A percentile compares a stretch with the other conserved stretches of the same genome.
Conservation (phyloP, 2,113 vertebrate species). For the Typhlomys cinereus region DNA sequence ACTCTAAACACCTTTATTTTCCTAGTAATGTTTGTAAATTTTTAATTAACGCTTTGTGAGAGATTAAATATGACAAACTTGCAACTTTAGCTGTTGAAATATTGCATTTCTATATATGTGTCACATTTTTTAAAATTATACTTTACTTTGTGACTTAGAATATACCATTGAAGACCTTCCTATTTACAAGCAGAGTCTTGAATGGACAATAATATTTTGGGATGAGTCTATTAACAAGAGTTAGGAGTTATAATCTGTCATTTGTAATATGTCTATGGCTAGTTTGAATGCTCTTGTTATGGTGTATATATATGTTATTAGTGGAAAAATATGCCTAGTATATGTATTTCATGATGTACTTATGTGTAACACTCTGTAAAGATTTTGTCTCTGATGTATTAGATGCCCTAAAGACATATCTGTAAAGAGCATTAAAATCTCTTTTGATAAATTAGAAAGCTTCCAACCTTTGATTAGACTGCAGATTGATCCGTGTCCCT, state of each 20-base stretch:
- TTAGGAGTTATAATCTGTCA: not conserved
- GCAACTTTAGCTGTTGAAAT: conserved; percentile 49
- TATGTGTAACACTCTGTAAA: not conserved
- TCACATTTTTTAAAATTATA: conserved; percentile 5
- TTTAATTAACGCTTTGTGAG: not conserved
- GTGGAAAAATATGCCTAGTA: not conserved
- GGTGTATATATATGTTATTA: not conserved
- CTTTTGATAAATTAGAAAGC: not conserved
- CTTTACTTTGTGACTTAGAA: conserved; percentile 7
- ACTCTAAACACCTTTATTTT: conserved; percentile 63
- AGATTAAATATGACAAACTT: conserved; percentile 58
- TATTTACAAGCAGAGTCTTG: conserved; percentile 14
- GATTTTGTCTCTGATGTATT: not conserved
- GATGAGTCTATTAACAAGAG: not conserved
- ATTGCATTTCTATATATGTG: conserved; percentile 48
- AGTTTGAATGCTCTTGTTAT: not conserved
- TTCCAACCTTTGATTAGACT: not conserved
- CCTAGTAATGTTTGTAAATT: conserved; percentile 42
- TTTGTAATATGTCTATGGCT: not conserved
- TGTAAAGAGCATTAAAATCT: not conserved
- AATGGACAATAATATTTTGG: not conserved
- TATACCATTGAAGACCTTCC: not conserved
- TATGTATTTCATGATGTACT: not conserved
- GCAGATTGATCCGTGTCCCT: not conserved
- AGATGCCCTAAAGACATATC: not conserved